phyloP scores from a whole-genome alignment of 2,797 vertebrate species.

The Antennarius maculatus region DNA sequence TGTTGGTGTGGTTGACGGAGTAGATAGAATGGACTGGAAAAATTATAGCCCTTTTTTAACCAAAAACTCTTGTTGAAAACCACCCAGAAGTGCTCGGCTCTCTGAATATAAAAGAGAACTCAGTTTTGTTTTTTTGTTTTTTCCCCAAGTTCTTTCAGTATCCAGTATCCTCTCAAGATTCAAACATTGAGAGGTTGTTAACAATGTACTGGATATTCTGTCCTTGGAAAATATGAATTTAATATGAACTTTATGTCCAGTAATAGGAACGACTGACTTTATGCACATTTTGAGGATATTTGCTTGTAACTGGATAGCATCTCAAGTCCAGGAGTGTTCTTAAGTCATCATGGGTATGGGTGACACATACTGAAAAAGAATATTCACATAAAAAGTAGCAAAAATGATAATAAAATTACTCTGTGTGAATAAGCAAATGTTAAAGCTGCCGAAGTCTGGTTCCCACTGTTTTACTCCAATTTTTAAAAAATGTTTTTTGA shows the following conservation, averaged over 20 bases:
- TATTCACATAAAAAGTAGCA: too few relatives aligned
- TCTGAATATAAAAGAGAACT: slow-evolving; percentile 22
- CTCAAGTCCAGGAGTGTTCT: background rate
- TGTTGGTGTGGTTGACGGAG: slow-evolving; percentile 39
- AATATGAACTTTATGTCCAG: background rate
- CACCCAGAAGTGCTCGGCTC: slow-evolving; percentile 7
- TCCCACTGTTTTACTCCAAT: background rate
- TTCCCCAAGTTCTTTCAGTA: background rate
- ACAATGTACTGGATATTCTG: background rate
- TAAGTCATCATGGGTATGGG: background rate
- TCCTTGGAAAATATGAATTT: background rate
- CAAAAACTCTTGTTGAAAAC: slow-evolving; percentile 29
- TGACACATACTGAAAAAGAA: background rate
- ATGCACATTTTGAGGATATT: background rate
- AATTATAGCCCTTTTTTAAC: slow-evolving; percentile 48
- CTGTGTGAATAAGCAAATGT: background rate
- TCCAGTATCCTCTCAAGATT: slow-evolving; percentile 1
- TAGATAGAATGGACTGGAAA: slow-evolving; percentile 34
- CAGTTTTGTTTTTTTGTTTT: background rate
- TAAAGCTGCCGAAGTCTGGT: background rate
- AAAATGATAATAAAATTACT: too few relatives aligned
- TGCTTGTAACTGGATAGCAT: background rate
- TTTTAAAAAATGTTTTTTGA: too few relatives aligned
- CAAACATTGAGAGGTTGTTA: background rate
- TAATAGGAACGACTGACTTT: background rate